Conservation (phyloP, 2,888 invertebrate genomes). For the Zeuzera pyrina region DNA sequence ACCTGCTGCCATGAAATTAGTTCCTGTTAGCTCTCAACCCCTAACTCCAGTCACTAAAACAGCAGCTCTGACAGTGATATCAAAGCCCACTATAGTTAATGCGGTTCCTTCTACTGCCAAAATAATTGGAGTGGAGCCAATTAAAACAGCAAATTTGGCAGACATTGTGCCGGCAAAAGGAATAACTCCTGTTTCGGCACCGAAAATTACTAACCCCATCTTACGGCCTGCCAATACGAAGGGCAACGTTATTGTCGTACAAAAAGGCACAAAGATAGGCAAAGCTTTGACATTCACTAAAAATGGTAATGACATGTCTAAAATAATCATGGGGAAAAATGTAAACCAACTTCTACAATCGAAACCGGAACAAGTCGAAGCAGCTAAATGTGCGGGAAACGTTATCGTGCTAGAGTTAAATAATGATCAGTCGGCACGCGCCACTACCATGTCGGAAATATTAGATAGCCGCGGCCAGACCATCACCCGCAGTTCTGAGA, state of each 20-base stretch:
- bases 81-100: constrained; percentile 43
- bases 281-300: constrained; percentile 62
- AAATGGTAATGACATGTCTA: constrained; percentile 62
- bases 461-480: constrained; percentile 43
- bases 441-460: constrained; percentile 64
- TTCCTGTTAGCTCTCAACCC: constrained; percentile 56
- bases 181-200: constrained; percentile 42
- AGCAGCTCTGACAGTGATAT: constrained; percentile 38
- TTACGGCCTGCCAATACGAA: constrained; percentile 60
- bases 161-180: constrained; percentile 63
- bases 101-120: constrained; percentile 38
- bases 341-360: constrained; percentile 59
- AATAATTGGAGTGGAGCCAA: constrained; percentile 34
- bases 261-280: constrained; percentile 69
- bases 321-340: constrained; percentile 68
- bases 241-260: constrained; percentile 74
- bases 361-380: constrained; percentile 46
- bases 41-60: constrained; percentile 34
- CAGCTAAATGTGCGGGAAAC: constrained; percentile 50
- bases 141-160: constrained; percentile 60
- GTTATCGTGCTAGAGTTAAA: constrained; percentile 64
- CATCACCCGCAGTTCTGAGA: constrained; percentile 26
- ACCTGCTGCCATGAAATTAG: constrained; percentile 58
- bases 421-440: constrained; percentile 56
- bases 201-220: constrained; percentile 57